Evolutionary conservation across 2,888 invertebrate genomes (phyloP).

Genomic region (Heliconius erato): DNA sequence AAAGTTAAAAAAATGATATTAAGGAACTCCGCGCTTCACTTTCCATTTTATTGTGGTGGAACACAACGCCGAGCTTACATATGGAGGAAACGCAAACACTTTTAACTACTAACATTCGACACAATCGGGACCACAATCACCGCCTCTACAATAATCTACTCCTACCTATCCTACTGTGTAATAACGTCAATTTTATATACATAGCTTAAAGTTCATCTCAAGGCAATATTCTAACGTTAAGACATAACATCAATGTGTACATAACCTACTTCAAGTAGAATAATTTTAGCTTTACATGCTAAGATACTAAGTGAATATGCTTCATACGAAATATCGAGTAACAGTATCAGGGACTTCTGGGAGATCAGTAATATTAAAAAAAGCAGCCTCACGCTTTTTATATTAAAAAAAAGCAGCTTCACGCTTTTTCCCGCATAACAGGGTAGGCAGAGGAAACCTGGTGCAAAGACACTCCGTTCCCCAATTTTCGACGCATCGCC

Average conservation of each 20-base stretch:
- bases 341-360: no score
- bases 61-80: no score
- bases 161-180: background rate
- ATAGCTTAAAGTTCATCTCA: slow-evolving; percentile 10
- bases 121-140: background rate
- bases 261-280: slow-evolving; percentile 15
- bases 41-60: no score
- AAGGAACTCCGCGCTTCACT: no score
- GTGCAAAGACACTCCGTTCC: no score
- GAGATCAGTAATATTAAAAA: no score
- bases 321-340: no score
- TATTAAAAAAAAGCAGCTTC: background rate
- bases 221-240: slow-evolving; percentile 7
- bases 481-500: no score
- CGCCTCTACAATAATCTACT: background rate
- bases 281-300: background rate
- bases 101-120: background rate
- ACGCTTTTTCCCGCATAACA: background rate
- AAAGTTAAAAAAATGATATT: background rate
- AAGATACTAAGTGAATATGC: no score
- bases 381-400: background rate
- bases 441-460: background rate
- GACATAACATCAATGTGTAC: background rate
- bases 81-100: background rate
- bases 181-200: background rate